phyloP scores from a whole-genome alignment of 2,888 invertebrate genomes.

The Hypolimnas misippus region DNA sequence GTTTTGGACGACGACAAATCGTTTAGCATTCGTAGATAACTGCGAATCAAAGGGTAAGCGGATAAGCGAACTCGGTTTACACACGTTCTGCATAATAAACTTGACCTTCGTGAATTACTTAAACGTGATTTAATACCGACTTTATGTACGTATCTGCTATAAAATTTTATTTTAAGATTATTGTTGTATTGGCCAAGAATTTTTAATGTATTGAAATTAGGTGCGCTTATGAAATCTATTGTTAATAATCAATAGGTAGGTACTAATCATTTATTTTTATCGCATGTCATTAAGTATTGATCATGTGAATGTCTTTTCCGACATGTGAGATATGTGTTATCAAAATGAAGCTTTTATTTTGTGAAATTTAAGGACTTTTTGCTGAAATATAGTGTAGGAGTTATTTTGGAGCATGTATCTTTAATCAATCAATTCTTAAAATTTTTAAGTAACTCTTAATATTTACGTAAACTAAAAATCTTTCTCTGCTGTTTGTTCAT shows the following conservation, averaged over 20 bases:
- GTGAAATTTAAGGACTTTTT: too few species aligned
- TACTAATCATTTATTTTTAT: background rate
- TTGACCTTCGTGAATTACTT: slow-evolving; percentile 56
- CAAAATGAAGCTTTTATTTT: too few species aligned
- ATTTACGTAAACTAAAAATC: too few species aligned
- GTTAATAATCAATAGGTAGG: background rate
- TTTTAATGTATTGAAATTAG: background rate
- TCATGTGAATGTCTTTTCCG: too few species aligned
- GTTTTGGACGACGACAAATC: slow-evolving; percentile 77
- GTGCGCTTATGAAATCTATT: background rate
- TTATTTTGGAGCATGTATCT: too few species aligned
- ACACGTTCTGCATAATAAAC: slow-evolving; percentile 71
- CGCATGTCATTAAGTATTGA: too few species aligned
- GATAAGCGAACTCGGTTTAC: slow-evolving; percentile 56
- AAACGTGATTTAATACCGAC: slow-evolving; percentile 43
- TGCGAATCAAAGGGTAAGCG: slow-evolving; percentile 66
- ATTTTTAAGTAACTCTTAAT: too few species aligned
- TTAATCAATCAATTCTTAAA: too few species aligned
- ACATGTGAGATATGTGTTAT: too few species aligned
- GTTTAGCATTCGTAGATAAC: slow-evolving; percentile 72
- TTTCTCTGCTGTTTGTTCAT: too few species aligned
- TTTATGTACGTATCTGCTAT: slow-evolving; percentile 8
- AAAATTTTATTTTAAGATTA: slow-evolving; percentile 10
- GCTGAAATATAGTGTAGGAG: too few species aligned
- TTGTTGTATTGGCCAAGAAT: slow-evolving; percentile 7